phyloP scores from a whole-genome alignment of 2,797 vertebrate species.

The Gastrophryne carolinensis region DNA sequence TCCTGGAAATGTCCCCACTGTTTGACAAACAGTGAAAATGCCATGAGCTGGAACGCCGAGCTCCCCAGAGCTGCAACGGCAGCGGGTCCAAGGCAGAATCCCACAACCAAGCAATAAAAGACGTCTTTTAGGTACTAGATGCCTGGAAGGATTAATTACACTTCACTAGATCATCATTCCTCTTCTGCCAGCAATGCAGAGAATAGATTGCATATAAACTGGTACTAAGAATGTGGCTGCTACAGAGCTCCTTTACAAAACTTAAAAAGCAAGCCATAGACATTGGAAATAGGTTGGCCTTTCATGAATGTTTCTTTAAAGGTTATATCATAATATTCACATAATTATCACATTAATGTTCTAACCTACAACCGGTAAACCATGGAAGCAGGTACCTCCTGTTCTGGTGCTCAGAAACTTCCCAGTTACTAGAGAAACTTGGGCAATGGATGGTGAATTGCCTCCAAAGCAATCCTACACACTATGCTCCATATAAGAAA shows the following conservation, averaged over 20 bases:
- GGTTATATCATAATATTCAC: no score
- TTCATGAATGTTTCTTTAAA: no score
- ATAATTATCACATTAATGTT: no score
- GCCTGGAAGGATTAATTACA: not conserved
- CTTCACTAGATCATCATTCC: not conserved
- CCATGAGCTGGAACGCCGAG: constrained; percentile 30
- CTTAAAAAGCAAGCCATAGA: not conserved
- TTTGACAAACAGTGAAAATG: constrained; percentile 31
- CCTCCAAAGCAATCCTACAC: no score
- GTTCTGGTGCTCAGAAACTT: no score
- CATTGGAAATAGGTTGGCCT: no score
- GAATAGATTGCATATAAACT: not conserved
- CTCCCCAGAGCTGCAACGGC: constrained; percentile 19
- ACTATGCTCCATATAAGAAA: no score
- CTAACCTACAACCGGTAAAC: no score
- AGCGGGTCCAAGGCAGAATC: not conserved
- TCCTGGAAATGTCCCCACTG: constrained; percentile 25
- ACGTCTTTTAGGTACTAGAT: not conserved
- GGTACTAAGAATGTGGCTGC: not conserved
- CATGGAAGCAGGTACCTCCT: no score
- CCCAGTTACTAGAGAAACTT: no score
- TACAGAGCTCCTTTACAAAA: not conserved
- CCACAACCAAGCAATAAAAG: constrained; percentile 10
- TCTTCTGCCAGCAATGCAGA: not conserved
- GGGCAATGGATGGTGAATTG: no score